These are phyloP conservation scores for Tipula vernalis DNA, from an alignment of 2,888 invertebrate species.

Conservation along the genomic window DNA sequence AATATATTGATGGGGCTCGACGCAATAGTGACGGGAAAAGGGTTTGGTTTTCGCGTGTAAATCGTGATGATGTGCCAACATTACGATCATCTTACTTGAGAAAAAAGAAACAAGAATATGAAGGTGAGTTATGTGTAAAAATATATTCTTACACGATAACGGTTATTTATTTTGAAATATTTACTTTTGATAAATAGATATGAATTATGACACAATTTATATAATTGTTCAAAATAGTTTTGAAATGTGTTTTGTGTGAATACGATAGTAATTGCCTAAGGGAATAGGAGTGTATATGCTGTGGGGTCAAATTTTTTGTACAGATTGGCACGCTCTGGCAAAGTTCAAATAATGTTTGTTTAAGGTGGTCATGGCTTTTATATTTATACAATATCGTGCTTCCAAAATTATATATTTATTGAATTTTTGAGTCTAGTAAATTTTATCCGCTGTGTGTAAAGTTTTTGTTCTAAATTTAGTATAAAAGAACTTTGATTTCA, in stretches of 20 bases:
- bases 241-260: not conserved
- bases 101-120: constrained; percentile 29
- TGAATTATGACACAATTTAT: not conserved
- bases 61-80: constrained; percentile 15
- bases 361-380: not conserved
- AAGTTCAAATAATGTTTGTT: not conserved
- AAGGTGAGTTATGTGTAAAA: constrained; percentile 26
- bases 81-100: constrained; percentile 31
- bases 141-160: not conserved
- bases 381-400: not conserved
- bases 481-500: not conserved
- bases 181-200: not conserved
- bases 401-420: not conserved
- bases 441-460: not conserved
- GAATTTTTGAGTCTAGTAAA: not conserved
- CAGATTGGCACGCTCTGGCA: not conserved
- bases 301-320: not conserved
- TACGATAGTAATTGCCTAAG: not conserved
- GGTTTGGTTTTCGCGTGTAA: not conserved
- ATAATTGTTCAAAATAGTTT: not conserved
- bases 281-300: not conserved
- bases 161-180: not conserved
- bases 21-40: not conserved
- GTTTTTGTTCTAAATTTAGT: not conserved
- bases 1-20: not conserved